Conservation (phyloP, 2,888 invertebrate genomes). For the Anorthoa munda region DNA sequence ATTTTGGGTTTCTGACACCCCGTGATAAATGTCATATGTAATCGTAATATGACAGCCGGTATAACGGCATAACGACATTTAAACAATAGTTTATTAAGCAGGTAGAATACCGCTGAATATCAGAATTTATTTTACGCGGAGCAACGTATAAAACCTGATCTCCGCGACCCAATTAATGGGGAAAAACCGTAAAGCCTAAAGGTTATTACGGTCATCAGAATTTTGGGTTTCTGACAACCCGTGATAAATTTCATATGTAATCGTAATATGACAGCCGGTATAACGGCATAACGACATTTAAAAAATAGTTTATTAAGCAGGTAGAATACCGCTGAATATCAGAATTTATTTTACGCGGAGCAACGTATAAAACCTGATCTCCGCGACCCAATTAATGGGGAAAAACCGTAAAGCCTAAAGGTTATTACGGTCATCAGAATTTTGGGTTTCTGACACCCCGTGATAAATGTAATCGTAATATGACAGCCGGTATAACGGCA, state of each 20-base stretch:
- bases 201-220: conserved; percentile 17
- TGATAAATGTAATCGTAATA: conserved; percentile 10
- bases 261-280: conserved; percentile 21
- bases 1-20: conserved; percentile 23
- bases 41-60: conserved; percentile 29
- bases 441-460: conserved; percentile 23
- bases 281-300: too few relatives aligned
- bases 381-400: conserved; percentile 31
- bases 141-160: background rate
- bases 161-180: conserved; percentile 31
- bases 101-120: background rate
- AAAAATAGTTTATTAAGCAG: too few relatives aligned
- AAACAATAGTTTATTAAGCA: too few relatives aligned
- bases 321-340: background rate
- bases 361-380: background rate
- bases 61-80: too few relatives aligned
- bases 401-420: conserved; percentile 17
- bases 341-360: conserved; percentile 24
- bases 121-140: conserved; percentile 22
- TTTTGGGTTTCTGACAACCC: conserved; percentile 22
- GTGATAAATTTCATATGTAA: conserved; percentile 18
- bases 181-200: conserved; percentile 16
- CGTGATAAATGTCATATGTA: conserved; percentile 24
- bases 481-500: conserved; percentile 39
- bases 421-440: conserved; percentile 20